These are phyloP conservation scores for Zaprionus lachaisei DNA, from an alignment of 1,140 invertebrate genomes.

Conservation along the genomic window DNA sequence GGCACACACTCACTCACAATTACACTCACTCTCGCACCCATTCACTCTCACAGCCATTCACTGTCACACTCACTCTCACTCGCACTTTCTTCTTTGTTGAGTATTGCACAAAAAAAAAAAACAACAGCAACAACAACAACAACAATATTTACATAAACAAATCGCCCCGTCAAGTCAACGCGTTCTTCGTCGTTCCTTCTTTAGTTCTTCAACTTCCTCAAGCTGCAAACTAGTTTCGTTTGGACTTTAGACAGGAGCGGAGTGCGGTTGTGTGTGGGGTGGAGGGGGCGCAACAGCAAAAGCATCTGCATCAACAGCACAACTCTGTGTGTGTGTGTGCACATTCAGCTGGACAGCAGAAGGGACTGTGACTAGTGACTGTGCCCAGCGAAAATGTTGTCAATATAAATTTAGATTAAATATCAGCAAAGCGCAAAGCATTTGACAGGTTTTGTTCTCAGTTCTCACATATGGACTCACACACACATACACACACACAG, in stretches of 20 bases:
- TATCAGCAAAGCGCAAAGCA: slow-evolving; percentile 51
- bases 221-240: slow-evolving; percentile 40
- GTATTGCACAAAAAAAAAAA: slow-evolving; percentile 25
- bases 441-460: slow-evolving; percentile 54
- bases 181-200: not conserved
- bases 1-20: slow-evolving; percentile 1
- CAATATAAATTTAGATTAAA: slow-evolving; percentile 57
- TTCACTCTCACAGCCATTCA: not conserved
- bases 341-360: not conserved
- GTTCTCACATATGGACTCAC: not conserved
- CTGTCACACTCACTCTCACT: slow-evolving; percentile 9
- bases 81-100: slow-evolving; percentile 28
- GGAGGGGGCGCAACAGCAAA: not conserved
- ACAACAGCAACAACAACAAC: not conserved
- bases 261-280: not conserved
- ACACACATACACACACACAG: not conserved
- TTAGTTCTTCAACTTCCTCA: not conserved
- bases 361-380: not conserved
- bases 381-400: slow-evolving; percentile 36
- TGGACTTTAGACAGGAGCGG: slow-evolving; percentile 2
- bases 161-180: slow-evolving; percentile 17
- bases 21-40: not conserved
- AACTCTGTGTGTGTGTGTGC: not conserved
- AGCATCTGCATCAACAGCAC: slow-evolving; percentile 16
- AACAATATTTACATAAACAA: slow-evolving; percentile 39